These are phyloP conservation scores for Oncorhynchus gorbuscha DNA, from an alignment of 2,113 vertebrate species.

Conservation along the genomic window DNA sequence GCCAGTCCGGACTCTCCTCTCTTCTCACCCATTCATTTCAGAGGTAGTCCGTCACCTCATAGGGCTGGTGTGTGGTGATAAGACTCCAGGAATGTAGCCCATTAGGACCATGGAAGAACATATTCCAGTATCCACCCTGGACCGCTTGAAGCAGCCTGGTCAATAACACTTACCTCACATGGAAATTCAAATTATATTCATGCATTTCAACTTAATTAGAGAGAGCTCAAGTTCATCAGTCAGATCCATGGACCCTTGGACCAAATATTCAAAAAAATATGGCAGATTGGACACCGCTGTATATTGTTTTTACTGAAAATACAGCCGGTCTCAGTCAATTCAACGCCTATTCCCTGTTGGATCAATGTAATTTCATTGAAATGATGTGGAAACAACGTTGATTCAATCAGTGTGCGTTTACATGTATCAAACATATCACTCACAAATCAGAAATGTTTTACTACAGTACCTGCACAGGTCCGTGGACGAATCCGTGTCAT, in stretches of 20 bases:
- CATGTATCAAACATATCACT: background rate
- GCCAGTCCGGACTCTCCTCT: conserved; percentile 11
- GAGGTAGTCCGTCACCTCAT: conserved; percentile 44
- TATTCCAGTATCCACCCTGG: no score
- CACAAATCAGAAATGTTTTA: background rate
- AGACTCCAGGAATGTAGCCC: conserved; percentile 53
- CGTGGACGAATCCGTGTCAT: background rate
- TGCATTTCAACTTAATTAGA: no score
- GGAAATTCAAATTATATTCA: background rate
- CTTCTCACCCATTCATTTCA: conserved; percentile 19
- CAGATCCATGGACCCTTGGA: no score
- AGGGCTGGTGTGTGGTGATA: conserved; percentile 55
- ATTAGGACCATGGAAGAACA: conserved; percentile 8
- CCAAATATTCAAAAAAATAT: no score
- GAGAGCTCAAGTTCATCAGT: no score
- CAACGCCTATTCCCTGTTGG: background rate
- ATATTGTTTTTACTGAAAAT: no score
- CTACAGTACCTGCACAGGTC: conserved; percentile 24
- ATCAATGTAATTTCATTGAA: no score
- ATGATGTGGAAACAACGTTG: no score
- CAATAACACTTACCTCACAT: background rate
- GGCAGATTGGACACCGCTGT: no score
- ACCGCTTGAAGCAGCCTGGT: background rate
- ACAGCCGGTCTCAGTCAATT: background rate
- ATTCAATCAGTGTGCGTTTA: background rate